phyloP scores from a whole-genome alignment of 2,113 vertebrate genomes.

The Blennius ocellaris region DNA sequence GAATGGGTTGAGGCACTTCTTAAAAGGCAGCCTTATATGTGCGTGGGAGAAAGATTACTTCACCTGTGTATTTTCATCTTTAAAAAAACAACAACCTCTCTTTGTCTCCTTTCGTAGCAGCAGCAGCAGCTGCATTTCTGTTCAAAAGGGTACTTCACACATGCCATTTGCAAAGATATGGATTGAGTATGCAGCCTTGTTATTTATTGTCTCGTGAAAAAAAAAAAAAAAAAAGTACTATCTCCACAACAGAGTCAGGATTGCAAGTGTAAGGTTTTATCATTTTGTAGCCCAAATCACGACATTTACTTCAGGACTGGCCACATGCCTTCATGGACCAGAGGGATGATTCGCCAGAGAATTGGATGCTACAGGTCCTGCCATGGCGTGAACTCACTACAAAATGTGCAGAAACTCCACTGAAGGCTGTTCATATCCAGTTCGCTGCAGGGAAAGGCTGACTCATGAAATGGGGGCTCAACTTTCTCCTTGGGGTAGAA shows the following conservation, averaged over 20 bases:
- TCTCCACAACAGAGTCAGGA: slow-evolving; percentile 32
- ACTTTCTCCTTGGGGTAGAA: slow-evolving; percentile 51
- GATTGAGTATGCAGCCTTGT: slow-evolving; percentile 29
- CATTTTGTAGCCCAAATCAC: slow-evolving; percentile 23
- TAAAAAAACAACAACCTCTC: neutral
- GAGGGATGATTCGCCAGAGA: neutral
- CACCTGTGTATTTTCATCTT: neutral
- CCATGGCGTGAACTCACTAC: slow-evolving; percentile 4
- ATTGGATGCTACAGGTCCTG: slow-evolving; percentile 4
- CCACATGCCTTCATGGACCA: slow-evolving; percentile 20
- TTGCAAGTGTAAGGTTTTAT: slow-evolving; percentile 38
- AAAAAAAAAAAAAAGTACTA: neutral
- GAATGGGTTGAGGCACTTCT: slow-evolving; percentile 20
- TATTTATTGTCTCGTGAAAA: slow-evolving; percentile 2
- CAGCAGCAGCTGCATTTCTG: slow-evolving; percentile 13
- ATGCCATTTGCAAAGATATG: slow-evolving; percentile 41
- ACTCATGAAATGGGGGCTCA: slow-evolving; percentile 52
- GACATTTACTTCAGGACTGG: slow-evolving; percentile 34
- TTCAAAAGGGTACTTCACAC: slow-evolving; percentile 42
- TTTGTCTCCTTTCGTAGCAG: slow-evolving; percentile 20
- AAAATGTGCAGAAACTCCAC: slow-evolving; percentile 30
- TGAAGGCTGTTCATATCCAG: slow-evolving; percentile 29
- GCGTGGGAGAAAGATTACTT: slow-evolving; percentile 7
- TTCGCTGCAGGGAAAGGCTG: slow-evolving; percentile 33
- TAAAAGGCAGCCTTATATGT: slow-evolving; percentile 21